Evolutionary conservation across 2,113 vertebrate species (phyloP).

Genomic region (Labeo rohita): DNA sequence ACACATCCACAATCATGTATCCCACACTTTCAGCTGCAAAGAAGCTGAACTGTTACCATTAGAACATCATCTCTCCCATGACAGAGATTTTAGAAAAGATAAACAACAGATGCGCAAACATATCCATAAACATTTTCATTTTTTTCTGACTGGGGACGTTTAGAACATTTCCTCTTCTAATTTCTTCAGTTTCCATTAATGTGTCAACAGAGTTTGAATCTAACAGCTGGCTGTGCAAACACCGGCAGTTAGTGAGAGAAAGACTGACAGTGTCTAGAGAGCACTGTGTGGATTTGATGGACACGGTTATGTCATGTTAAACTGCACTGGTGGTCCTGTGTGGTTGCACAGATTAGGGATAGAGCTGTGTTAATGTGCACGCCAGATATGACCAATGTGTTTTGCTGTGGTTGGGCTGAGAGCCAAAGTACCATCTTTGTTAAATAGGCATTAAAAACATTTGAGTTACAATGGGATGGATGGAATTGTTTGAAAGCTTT

Average conservation of each 20-base stretch:
- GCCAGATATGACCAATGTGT: not conserved
- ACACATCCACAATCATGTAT: not conserved
- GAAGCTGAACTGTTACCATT: slow-evolving; percentile 9
- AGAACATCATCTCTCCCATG: slow-evolving; percentile 30
- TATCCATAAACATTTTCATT: not conserved
- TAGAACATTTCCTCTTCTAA: slow-evolving; percentile 18
- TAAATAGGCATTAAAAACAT: slow-evolving; percentile 6
- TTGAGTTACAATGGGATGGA: not conserved
- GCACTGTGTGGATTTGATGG: slow-evolving; percentile 65
- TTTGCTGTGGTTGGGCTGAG: not conserved
- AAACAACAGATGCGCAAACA: slow-evolving; percentile 24
- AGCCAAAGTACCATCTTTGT: not conserved
- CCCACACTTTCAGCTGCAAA: not conserved
- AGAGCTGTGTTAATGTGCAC: not conserved
- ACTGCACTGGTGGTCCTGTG: slow-evolving; percentile 52
- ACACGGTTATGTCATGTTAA: slow-evolving; percentile 69
- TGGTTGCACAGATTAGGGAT: slow-evolving; percentile 12
- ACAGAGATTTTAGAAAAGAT: slow-evolving; percentile 4
- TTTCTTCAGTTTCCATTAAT: slow-evolving; percentile 1
- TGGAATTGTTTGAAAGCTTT: slow-evolving; percentile 10
- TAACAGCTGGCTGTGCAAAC: not conserved
- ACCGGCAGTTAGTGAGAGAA: slow-evolving; percentile 1
- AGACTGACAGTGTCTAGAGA: slow-evolving; percentile 54
- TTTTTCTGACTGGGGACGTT: not conserved
- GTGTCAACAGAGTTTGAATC: slow-evolving; percentile 6